Percentiles rank a stretch among this genome's conserved stretches.
Conservation (phyloP, 1,140 invertebrate species). For the Brachionus rubens region DNA sequence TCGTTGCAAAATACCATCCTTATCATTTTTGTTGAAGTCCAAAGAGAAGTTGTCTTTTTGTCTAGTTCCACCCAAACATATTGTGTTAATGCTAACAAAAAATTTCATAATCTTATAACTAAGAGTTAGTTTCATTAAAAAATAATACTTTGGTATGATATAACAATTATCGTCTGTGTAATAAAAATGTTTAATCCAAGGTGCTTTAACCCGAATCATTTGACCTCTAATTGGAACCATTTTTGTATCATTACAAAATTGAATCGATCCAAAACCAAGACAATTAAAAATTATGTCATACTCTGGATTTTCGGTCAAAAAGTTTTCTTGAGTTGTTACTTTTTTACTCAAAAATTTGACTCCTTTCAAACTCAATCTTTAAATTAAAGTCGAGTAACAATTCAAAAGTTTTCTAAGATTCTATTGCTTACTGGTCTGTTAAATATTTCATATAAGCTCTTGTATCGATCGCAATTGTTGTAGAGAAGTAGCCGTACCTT, state of each 20-base stretch:
- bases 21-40: slow-evolving; percentile 69
- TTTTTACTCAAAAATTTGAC: slow-evolving; percentile 45
- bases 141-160: slow-evolving; percentile 68
- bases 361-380: background rate
- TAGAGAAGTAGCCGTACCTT: slow-evolving; percentile 51
- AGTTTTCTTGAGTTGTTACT: slow-evolving; percentile 33
- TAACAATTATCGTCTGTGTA: slow-evolving; percentile 80
- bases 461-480: slow-evolving; percentile 49
- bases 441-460: slow-evolving; percentile 49
- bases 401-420: background rate
- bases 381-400: background rate
- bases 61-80: slow-evolving; percentile 75
- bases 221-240: slow-evolving; percentile 68
- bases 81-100: slow-evolving; percentile 63
- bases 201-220: slow-evolving; percentile 63
- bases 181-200: slow-evolving; percentile 80
- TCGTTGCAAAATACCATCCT: slow-evolving; percentile 70
- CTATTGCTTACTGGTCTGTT: slow-evolving; percentile 43
- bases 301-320: slow-evolving; percentile 52
- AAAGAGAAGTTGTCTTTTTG: slow-evolving; percentile 74
- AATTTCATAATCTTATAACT: background rate
- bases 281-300: slow-evolving; percentile 83
- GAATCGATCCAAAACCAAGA: slow-evolving; percentile 74
- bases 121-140: background rate
- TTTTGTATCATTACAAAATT: slow-evolving; percentile 72